A percentile compares a stretch with the other conserved stretches of the same genome.
Conservation (phyloP, 2,797 vertebrate species). For the Darevskia mixta region DNA sequence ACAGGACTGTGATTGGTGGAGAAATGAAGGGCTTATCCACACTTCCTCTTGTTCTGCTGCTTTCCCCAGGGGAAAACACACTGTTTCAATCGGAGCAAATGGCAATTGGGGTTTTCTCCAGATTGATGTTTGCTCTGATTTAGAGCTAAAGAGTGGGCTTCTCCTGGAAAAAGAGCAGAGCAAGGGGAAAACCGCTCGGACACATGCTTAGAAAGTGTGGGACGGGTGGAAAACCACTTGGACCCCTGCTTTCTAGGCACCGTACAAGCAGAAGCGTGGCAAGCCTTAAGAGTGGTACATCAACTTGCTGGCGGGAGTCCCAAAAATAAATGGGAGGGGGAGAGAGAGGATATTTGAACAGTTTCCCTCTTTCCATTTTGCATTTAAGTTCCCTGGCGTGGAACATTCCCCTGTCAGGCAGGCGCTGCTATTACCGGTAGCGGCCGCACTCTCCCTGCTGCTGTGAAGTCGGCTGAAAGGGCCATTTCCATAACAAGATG, state of each 20-base stretch:
- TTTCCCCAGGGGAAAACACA: too few species aligned
- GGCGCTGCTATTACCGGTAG: not conserved
- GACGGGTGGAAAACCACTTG: not conserved
- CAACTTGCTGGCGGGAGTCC: not conserved
- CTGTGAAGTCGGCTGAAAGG: not conserved
- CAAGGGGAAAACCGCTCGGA: too few species aligned
- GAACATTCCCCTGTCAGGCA: not conserved
- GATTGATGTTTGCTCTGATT: too few species aligned
- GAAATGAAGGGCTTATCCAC: not conserved
- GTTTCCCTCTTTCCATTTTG: not conserved
- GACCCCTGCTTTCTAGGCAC: too few species aligned
- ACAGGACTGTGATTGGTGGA: too few species aligned
- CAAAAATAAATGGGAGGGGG: not conserved
- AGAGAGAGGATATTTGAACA: not conserved
- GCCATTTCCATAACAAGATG: not conserved
- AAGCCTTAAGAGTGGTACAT: not conserved
- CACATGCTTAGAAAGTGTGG: not conserved
- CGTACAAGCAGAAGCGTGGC: too few species aligned
- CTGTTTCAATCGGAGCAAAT: too few species aligned
- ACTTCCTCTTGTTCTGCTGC: too few species aligned
- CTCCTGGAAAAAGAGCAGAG: too few species aligned
- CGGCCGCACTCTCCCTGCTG: not conserved
- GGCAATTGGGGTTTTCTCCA: too few species aligned
- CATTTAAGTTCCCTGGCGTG: not conserved
- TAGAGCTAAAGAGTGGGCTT: too few species aligned